A percentile compares a stretch with the other conserved stretches of the same genome.
Conservation (phyloP, 2,888 invertebrate species). For the Catocala nupta region DNA sequence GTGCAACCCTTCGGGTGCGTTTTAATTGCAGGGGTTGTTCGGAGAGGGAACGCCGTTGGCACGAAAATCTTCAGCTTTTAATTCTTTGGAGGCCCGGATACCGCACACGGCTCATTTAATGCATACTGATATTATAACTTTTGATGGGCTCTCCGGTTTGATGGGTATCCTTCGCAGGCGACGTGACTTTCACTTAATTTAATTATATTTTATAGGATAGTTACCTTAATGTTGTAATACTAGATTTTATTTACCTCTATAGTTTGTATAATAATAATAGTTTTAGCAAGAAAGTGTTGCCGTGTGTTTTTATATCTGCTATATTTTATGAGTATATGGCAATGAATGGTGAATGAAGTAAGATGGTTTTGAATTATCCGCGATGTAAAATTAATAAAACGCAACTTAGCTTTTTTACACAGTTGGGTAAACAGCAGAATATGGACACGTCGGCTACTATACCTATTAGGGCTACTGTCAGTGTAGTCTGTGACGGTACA, state of each 20-base stretch:
- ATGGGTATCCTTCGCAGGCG: constrained; percentile 25
- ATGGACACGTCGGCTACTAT: no score
- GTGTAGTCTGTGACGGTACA: no score
- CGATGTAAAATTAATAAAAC: no score
- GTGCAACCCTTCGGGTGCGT: constrained; percentile 85
- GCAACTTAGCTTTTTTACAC: no score
- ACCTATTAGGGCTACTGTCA: no score
- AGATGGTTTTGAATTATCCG: no score
- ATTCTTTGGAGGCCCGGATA: constrained; percentile 64
- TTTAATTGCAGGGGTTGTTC: constrained; percentile 82
- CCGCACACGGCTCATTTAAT: constrained; percentile 65
- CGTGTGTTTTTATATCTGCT: no score
- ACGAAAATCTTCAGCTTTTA: constrained; percentile 69
- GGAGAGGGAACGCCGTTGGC: constrained; percentile 55
- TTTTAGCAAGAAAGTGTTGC: no score
- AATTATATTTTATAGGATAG: constrained; percentile 18
- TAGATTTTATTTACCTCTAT: background rate
- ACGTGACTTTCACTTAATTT: constrained; percentile 12
- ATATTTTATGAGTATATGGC: no score
- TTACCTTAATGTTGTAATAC: background rate
- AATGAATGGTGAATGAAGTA: no score
- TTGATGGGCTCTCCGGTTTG: constrained; percentile 41
- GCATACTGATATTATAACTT: constrained; percentile 67
- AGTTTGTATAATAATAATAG: no score
- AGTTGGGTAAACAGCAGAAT: no score